Evolutionary conservation across 1,140 invertebrate genomes (phyloP), one percentile per base, ranked within the genome.

Genomic region (Bicyclus anynana): DNA sequence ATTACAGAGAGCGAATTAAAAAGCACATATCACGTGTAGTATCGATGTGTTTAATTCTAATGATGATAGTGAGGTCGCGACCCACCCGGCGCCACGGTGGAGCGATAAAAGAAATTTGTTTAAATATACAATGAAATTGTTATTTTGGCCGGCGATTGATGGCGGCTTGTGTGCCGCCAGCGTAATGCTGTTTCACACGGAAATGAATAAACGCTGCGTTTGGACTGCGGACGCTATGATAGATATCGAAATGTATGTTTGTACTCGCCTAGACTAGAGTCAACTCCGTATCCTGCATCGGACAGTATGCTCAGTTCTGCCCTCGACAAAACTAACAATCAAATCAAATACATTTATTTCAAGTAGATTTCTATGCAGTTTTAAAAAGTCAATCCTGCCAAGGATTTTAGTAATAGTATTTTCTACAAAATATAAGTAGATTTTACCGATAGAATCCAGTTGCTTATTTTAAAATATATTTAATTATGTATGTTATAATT

Each of bases 41-140:
- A 54, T 40, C 51, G 46, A 53, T 37, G 57, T 42, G 55, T 40
- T 51, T n/a, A 55, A 59, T 67, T 62, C 38, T 14, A 35, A 56
- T 48, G 46, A 53, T 37, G 58, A 68, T 61, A 60, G 58, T 18
- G 26, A 23, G 62, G 51, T 69, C 63, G 26, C 33, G 63, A 69
- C 67, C 67, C 21, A 27, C 40, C 40, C 56, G 67, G 67, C 63
- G 67, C 64, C 67, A 59, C 21, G 12, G 48, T 18, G 9, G 20
- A 37, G 29, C 56, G 62, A 56, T 65, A 51, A 54, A 42, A 54
- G 37, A 44, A 60, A 60, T 53, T 59, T 33, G 51, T 59, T 49
- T 53, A 33, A 57, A 53, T 60, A 60, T 60, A 48, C 35, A 54
- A 60, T 48, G 47, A 61, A 60, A 56, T 60, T 47, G 44, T 47